Conservation (phyloP, 2,797 vertebrate genomes). For the Synanceia verrucosa region DNA sequence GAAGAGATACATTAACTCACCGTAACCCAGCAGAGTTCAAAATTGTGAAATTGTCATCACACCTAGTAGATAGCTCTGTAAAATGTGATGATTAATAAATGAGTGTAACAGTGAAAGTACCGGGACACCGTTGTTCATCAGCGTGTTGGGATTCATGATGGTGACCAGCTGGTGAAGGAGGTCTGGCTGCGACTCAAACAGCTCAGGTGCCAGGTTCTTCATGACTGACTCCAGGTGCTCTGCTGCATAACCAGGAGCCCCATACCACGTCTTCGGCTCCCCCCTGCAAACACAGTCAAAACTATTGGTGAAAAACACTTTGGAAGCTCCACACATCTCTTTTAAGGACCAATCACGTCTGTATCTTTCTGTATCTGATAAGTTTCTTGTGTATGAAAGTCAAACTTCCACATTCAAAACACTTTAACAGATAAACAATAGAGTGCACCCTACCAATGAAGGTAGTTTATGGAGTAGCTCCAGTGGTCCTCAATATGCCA, state of each 20-base stretch:
- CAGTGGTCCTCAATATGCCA: slow-evolving; percentile 99
- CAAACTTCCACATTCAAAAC: background rate
- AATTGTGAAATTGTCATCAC: background rate
- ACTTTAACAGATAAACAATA: background rate
- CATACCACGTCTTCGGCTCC: slow-evolving; percentile 99
- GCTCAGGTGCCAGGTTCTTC: slow-evolving; percentile 96
- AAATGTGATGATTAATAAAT: background rate
- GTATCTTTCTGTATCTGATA: background rate
- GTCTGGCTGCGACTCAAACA: slow-evolving; percentile 97
- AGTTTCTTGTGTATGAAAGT: background rate
- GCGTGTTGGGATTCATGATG: slow-evolving; percentile 99
- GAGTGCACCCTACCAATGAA: slow-evolving; percentile 88
- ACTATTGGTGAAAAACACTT: background rate
- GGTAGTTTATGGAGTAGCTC: slow-evolving; percentile 99
- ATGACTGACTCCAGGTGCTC: slow-evolving; percentile 96
- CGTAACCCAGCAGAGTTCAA: background rate
- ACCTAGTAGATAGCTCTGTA: background rate
- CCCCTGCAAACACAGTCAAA: slow-evolving; percentile 84
- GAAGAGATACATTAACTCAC: background rate
- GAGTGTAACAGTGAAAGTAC: slow-evolving; percentile 73
- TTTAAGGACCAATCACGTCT: background rate
- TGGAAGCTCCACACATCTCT: background rate
- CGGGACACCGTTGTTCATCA: slow-evolving; percentile 97
- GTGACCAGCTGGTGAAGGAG: slow-evolving; percentile 99
- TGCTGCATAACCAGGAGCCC: slow-evolving; percentile 94